phyloP scores from a whole-genome alignment of 2,113 vertebrate species.

The Actenoides hombroni region DNA sequence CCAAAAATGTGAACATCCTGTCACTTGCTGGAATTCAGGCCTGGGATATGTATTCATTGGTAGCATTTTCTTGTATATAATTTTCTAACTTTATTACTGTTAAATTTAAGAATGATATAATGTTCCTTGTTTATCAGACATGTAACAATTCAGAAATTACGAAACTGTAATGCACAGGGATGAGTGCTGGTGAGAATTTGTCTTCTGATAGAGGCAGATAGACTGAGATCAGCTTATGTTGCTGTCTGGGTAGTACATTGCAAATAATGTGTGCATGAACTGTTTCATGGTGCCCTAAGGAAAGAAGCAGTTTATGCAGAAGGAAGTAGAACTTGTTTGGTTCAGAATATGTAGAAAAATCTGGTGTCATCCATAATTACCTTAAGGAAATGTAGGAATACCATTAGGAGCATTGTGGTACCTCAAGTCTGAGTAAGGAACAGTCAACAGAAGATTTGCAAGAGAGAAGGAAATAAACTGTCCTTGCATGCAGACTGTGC shows the following conservation, averaged over 20 bases:
- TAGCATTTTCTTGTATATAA: neutral
- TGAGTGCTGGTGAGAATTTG: neutral
- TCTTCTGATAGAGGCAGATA: neutral
- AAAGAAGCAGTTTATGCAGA: neutral
- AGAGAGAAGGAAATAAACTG: neutral
- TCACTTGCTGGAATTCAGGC: neutral
- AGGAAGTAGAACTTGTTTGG: neutral
- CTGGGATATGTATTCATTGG: neutral
- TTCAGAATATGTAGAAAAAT: neutral
- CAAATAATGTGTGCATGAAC: neutral
- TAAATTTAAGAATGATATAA: neutral
- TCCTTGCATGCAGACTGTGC: neutral
- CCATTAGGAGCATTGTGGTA: neutral
- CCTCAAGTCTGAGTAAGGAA: neutral
- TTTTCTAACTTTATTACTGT: neutral
- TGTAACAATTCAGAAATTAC: neutral
- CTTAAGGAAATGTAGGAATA: neutral
- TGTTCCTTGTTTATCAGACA: neutral
- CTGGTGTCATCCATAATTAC: neutral
- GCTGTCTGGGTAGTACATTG: neutral
- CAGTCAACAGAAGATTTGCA: neutral
- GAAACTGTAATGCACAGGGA: neutral
- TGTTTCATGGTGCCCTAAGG: neutral
- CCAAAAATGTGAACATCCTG: neutral
- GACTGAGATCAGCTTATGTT: neutral